Evolutionary conservation across 2,113 vertebrate genomes (phyloP).

Genomic region (Cavia porcellus): DNA sequence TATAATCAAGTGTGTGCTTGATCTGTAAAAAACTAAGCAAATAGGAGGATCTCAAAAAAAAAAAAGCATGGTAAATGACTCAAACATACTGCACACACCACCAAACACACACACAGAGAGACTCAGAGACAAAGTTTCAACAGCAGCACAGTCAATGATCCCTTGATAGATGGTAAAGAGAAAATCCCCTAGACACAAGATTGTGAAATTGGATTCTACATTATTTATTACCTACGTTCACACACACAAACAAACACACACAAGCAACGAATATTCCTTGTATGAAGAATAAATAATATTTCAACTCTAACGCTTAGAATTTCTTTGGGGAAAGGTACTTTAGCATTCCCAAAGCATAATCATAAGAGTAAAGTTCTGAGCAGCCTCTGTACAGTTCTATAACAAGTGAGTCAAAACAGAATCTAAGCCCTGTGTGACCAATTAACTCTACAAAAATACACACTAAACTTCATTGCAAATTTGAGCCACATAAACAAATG

Average conservation of each 20-base stretch:
- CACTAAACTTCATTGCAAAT: constrained; percentile 57
- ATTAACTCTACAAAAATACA: constrained; percentile 70
- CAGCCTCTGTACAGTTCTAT: not conserved
- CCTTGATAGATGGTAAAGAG: not conserved
- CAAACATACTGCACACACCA: not conserved
- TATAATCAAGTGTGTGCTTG: constrained; percentile 8
- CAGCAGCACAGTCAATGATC: not conserved
- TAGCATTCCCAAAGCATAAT: constrained; percentile 37
- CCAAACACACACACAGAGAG: not conserved
- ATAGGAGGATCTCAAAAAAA: not conserved
- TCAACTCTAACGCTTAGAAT: not conserved
- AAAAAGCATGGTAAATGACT: not conserved
- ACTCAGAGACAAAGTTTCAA: not conserved
- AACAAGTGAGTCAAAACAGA: constrained; percentile 32
- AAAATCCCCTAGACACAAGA: not conserved
- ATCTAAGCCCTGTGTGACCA: constrained; percentile 57
- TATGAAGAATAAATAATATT: not conserved
- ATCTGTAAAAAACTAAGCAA: not conserved
- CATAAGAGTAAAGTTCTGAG: constrained; percentile 11
- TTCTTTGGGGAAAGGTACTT: constrained; percentile 30
- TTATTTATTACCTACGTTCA: not conserved
- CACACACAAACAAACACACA: not conserved
- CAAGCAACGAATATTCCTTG: not conserved
- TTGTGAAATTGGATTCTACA: constrained; percentile 20
- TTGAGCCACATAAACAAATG: constrained; percentile 52